Percentiles rank a stretch among this genome's conserved stretches.
Conservation (phyloP, 2,113 vertebrate species). For the Corydoras maculifer region DNA sequence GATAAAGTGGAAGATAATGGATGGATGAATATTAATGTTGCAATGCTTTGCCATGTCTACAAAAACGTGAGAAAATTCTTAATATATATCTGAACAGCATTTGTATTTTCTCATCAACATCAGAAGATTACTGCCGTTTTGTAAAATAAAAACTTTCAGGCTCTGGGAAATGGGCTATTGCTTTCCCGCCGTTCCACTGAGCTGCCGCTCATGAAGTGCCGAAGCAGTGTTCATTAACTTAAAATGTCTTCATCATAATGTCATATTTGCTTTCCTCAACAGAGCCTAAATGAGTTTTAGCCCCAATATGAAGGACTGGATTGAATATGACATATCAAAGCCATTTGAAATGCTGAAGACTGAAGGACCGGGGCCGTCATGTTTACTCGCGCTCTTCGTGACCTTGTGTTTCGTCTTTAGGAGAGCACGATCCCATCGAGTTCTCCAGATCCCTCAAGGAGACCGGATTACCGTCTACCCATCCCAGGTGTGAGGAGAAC, state of each 20-base stretch:
- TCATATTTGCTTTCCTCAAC: slow-evolving; percentile 30
- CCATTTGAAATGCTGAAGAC: slow-evolving; percentile 16
- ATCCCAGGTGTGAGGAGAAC: slow-evolving; percentile 18
- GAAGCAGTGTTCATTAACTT: slow-evolving; percentile 26
- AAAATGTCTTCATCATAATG: slow-evolving; percentile 29
- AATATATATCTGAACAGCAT: background rate
- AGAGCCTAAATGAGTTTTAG: slow-evolving; percentile 22
- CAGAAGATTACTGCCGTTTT: background rate
- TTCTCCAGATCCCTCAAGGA: slow-evolving; percentile 15
- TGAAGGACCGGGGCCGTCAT: background rate
- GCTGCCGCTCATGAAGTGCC: slow-evolving; percentile 5
- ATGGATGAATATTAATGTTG: no score
- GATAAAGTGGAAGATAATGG: no score
- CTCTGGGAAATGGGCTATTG: slow-evolving; percentile 7
- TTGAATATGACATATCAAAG: slow-evolving; percentile 19
- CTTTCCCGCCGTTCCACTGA: slow-evolving; percentile 12
- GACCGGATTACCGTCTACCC: slow-evolving; percentile 28
- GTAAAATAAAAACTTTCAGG: background rate
- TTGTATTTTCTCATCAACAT: slow-evolving; percentile 14
- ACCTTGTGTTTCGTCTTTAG: slow-evolving; percentile 22
- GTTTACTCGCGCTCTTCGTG: slow-evolving; percentile 14
- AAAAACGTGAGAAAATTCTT: background rate
- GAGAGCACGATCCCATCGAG: background rate
- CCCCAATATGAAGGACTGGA: slow-evolving; percentile 10
- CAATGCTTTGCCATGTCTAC: slow-evolving; percentile 2